Conservation (phyloP, 53 echinoderm and acorn worm genomes). For the Actinopyga echinites region DNA sequence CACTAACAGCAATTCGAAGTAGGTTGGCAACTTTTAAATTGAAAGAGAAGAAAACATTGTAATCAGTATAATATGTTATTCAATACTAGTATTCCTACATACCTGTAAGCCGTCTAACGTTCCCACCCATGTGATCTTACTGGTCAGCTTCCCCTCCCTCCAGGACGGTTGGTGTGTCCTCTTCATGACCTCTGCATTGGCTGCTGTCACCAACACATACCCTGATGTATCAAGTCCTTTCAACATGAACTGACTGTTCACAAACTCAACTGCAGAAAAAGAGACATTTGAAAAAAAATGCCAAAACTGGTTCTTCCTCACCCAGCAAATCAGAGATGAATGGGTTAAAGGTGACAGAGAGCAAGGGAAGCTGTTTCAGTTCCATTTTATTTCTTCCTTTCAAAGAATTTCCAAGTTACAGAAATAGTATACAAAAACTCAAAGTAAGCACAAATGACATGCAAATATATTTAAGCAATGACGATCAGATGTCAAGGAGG, state of each 20-base stretch:
- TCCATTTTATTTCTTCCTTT: no score
- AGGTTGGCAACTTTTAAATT: no score
- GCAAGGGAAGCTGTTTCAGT: no score
- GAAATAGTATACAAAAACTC: no score
- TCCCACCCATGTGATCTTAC: constrained; percentile 91
- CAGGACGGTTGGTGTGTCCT: constrained; percentile 86
- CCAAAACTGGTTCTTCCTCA: background rate
- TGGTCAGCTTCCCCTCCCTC: constrained; percentile 77
- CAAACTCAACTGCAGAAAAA: constrained; percentile 76
- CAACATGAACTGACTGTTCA: constrained; percentile 97
- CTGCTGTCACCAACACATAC: constrained; percentile 93
- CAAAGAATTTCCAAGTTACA: no score
- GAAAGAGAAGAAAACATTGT: background rate
- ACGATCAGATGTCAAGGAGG: no score
- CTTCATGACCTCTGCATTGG: constrained; percentile 88
- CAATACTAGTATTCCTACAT: background rate
- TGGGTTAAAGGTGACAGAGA: no score
- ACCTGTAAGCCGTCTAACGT: constrained; percentile 95
- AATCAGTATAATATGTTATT: background rate
- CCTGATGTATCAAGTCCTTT: constrained; percentile 87
- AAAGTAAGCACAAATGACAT: no score
- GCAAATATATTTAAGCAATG: no score
- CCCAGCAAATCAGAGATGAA: no score
- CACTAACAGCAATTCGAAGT: no score
- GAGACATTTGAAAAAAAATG: background rate